phyloP scores from a whole-genome alignment of 1,140 invertebrate species.

The Caenorhabditis tropicalis region DNA sequence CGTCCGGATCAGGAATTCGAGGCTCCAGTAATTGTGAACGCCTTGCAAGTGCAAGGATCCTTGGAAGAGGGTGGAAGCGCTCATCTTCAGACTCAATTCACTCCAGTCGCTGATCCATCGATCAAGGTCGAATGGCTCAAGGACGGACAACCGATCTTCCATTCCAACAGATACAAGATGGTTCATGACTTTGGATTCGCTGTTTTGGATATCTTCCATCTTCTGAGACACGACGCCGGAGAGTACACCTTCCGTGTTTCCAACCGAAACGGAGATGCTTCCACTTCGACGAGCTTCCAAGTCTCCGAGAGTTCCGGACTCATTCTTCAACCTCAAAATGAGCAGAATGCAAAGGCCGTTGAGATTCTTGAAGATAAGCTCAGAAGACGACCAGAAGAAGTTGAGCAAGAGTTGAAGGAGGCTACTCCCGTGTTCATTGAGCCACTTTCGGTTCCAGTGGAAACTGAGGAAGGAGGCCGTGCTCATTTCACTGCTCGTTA shows the following conservation, averaged over 20 bases:
- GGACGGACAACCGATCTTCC: conserved; percentile 64
- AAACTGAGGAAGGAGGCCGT: conserved; percentile 65
- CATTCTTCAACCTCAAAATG: conserved; percentile 64
- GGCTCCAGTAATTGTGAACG: conserved; percentile 88
- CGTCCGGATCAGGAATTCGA: conserved; percentile 68
- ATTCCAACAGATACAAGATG: conserved; percentile 73
- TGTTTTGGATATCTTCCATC: conserved; percentile 74
- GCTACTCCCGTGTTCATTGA: conserved; percentile 70
- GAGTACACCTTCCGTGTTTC: conserved; percentile 57
- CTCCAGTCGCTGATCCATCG: conserved; percentile 90
- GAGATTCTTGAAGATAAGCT: conserved; percentile 64
- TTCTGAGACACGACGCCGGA: conserved; percentile 74
- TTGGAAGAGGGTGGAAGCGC: conserved; percentile 82
- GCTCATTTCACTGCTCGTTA: conserved; percentile 69
- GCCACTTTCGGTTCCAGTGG: conserved; percentile 65
- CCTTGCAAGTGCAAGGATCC: conserved; percentile 84
- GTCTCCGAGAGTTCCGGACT: conserved; percentile 63
- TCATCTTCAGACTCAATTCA: conserved; percentile 91
- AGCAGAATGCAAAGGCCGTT: conserved; percentile 66
- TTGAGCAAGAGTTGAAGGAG: conserved; percentile 62
- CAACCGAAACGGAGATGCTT: conserved; percentile 66
- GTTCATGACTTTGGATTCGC: conserved; percentile 75
- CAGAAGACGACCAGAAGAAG: conserved; percentile 63
- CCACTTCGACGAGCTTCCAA: conserved; percentile 59
- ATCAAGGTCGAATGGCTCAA: conserved; percentile 79